Evolutionary conservation across 2,797 vertebrate species (phyloP).

Genomic region (Labroides dimidiatus): DNA sequence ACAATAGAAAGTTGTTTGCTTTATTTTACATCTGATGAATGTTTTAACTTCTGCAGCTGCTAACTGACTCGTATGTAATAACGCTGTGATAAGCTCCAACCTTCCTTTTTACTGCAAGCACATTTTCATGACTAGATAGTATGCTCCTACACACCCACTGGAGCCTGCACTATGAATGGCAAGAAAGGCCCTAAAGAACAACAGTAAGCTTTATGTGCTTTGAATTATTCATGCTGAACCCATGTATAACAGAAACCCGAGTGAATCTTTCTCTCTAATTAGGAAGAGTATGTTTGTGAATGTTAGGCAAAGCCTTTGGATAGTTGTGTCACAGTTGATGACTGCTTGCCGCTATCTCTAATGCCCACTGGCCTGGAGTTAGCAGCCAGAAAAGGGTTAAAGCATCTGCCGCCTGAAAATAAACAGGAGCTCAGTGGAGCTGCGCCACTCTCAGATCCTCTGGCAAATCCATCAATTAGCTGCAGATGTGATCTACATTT

Average conservation of each 20-base stretch:
- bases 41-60: conserved; percentile 26
- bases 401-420: conserved; percentile 77
- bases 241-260: conserved; percentile 51
- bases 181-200: conserved; percentile 59
- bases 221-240: conserved; percentile 81
- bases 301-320: conserved; percentile 67
- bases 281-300: conserved; percentile 52
- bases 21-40: conserved; percentile 13
- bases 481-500: conserved; percentile 86
- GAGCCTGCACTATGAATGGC: conserved; percentile 38
- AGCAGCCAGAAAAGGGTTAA: conserved; percentile 71
- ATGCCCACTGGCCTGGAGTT: conserved; percentile 25
- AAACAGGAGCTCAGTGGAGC: conserved; percentile 77
- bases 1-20: no score
- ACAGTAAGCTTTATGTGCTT: conserved; percentile 53
- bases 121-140: conserved; percentile 54
- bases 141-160: conserved; percentile 25
- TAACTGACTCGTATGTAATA: conserved; percentile 49
- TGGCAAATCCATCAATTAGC: conserved; percentile 87
- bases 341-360: conserved; percentile 25
- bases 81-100: conserved; percentile 57
- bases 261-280: conserved; percentile 65
- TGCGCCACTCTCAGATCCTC: conserved; percentile 76
- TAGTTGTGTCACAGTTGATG: conserved; percentile 66
- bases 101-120: conserved; percentile 47